Evolutionary conservation across 2,113 vertebrate species (phyloP), one percentile per base, ranked within the genome.

Genomic region (Verasper variegatus): DNA sequence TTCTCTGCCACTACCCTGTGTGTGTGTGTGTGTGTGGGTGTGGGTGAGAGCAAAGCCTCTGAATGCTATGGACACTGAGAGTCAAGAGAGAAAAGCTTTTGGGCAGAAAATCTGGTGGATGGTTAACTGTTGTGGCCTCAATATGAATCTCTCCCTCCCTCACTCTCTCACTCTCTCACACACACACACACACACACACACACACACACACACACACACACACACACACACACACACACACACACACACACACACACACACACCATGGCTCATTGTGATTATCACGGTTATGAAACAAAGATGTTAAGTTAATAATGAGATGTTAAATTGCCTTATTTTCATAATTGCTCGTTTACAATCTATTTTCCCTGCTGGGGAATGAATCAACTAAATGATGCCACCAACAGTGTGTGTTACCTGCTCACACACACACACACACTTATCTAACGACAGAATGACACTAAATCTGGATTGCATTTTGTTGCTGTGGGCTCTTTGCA

Each of bases 271-370:
- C 26, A 49, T 2, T 11, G 21, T 70, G 64, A 76, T 82, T 61
- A 73, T 81, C 70, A 64, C 13, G 37, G 68, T 20, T 1, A 9
- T 64, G 37, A 61, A 54, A 83, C 66, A 65, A 69, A 77, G 65
- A 83, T 66, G 8, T 80, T 73, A 51, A 67, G 42, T 63, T 81
- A 67, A 81, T 83, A 83, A 84, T 79, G 71, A 76, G 68, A 81
- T 79, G 56, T 56, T 78, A 68, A 42, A 68, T 31, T 65, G 70
- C 37, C 59, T 71, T 56, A 57, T 62, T 69, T 74, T 54, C 67
- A 55, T 1, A 81, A 88, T 81, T 76, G 0, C 0, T 75, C 51
- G 63, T 0, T 78, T 56, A 75, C 68, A 68, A 75, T 68, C 54
- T 42, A 35, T 65, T 82, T 67, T 20, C 35, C 75, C 74, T 31